phyloP scores from a whole-genome alignment of 2,888 invertebrate genomes.

The Ophioninae sp. region DNA sequence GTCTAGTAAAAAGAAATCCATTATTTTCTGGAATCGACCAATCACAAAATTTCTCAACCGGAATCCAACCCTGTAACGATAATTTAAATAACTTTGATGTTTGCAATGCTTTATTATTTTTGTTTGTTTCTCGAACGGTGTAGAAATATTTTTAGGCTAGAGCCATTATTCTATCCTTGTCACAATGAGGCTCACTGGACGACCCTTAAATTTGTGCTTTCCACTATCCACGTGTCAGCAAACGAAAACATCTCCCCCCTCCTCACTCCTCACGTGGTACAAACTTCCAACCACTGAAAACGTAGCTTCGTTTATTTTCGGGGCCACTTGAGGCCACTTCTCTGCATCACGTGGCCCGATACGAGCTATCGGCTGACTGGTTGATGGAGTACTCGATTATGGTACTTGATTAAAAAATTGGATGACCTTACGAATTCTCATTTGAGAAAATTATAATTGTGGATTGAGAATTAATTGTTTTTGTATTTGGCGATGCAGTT shows the following conservation, averaged over 20 bases:
- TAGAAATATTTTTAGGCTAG: slow-evolving; percentile 25
- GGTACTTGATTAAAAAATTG: background rate
- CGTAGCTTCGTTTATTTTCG: slow-evolving; percentile 16
- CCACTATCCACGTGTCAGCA: background rate
- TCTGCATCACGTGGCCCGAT: background rate
- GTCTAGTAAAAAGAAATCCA: too few relatives aligned
- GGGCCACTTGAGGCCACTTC: slow-evolving; percentile 1
- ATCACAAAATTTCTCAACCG: too few relatives aligned
- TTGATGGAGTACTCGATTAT: background rate
- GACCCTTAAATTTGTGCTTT: slow-evolving; percentile 21
- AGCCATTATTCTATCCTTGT: slow-evolving; percentile 38
- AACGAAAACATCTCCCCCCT: slow-evolving; percentile 4
- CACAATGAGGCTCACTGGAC: slow-evolving; percentile 22
- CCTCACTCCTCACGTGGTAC: background rate
- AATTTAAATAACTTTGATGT: too few relatives aligned
- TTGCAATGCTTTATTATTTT: slow-evolving; percentile 7
- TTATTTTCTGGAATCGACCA: too few relatives aligned
- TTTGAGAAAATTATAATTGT: too few relatives aligned
- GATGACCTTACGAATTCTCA: too few relatives aligned
- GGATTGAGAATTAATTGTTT: too few relatives aligned
- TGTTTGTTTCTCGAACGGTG: slow-evolving; percentile 10
- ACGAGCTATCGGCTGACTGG: background rate
- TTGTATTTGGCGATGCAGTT: too few relatives aligned
- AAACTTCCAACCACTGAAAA: background rate
- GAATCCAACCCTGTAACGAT: too few relatives aligned